These are phyloP conservation scores for Eidolon helvum DNA, from an alignment of 2,113 vertebrate species.

Conservation along the genomic window DNA sequence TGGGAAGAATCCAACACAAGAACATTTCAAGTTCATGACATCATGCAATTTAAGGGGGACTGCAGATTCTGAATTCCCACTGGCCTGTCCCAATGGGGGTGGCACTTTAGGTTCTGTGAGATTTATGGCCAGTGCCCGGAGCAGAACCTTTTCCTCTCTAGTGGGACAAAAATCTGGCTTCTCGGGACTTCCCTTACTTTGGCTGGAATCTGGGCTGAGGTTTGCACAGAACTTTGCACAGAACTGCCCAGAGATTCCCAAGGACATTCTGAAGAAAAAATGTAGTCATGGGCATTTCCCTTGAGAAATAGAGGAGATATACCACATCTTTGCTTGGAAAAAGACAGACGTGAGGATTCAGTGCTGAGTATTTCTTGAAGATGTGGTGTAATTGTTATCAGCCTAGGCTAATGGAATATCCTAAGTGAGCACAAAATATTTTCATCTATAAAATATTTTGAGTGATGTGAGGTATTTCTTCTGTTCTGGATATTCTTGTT, in stretches of 20 bases:
- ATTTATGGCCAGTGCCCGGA: accelerated
- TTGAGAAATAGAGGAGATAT: background rate
- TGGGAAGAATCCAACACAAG: background rate
- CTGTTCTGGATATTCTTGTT: background rate
- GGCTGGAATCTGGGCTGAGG: background rate
- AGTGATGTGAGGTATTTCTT: background rate
- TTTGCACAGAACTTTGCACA: background rate
- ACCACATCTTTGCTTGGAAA: background rate
- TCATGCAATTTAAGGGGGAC: background rate
- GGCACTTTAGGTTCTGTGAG: background rate
- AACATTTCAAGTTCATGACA: no score
- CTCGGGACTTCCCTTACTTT: background rate
- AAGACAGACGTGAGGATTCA: background rate
- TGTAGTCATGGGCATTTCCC: background rate
- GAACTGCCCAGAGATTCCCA: background rate
- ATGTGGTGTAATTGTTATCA: accelerated
- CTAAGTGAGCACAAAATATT: background rate
- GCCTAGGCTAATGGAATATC: no score
- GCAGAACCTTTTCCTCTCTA: no score
- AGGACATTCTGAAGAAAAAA: background rate
- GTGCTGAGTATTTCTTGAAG: background rate
- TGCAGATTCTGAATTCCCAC: background rate
- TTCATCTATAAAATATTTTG: background rate
- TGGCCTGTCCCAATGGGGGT: background rate
- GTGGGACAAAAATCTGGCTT: background rate